Percentiles rank a stretch among this genome's conserved stretches.
phyloP scores from a whole-genome alignment of 35 echinoderm and acorn worm species.

The Ptychodera flava region DNA sequence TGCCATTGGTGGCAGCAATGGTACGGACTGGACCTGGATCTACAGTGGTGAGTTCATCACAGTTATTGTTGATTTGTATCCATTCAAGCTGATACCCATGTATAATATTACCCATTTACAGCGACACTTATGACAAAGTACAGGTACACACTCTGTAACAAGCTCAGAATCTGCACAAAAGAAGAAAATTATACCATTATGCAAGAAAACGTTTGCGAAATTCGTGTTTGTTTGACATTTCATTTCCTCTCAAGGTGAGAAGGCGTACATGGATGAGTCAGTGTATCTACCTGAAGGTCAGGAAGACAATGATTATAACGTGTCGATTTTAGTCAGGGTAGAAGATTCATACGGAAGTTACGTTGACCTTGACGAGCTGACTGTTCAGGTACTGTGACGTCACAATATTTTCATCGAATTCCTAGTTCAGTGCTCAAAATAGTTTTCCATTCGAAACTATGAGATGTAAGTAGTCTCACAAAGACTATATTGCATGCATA shows the following conservation, averaged over 20 bases:
- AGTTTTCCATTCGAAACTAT: too few species aligned
- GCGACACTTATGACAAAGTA: too few species aligned
- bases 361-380: constrained; percentile 59
- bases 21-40: neutral
- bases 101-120: too few species aligned
- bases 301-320: constrained; percentile 51
- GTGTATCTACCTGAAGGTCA: constrained; percentile 73
- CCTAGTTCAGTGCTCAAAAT: neutral
- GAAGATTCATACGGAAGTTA: constrained; percentile 70
- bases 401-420: neutral
- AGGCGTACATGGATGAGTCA: constrained; percentile 56
- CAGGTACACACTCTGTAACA: too few species aligned
- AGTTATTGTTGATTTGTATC: neutral
- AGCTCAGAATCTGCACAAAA: too few species aligned
- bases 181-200: too few species aligned
- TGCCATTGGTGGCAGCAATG: neutral
- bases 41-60: neutral
- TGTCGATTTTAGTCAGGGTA: constrained; percentile 67
- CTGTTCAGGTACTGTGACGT: constrained; percentile 39
- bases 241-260: constrained; percentile 48
- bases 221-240: too few species aligned
- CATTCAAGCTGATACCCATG: too few species aligned
- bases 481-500: too few species aligned
- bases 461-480: too few species aligned
- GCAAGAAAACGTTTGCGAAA: neutral